Conservation (phyloP, 2,888 invertebrate genomes). For the Rosalia funebris region DNA sequence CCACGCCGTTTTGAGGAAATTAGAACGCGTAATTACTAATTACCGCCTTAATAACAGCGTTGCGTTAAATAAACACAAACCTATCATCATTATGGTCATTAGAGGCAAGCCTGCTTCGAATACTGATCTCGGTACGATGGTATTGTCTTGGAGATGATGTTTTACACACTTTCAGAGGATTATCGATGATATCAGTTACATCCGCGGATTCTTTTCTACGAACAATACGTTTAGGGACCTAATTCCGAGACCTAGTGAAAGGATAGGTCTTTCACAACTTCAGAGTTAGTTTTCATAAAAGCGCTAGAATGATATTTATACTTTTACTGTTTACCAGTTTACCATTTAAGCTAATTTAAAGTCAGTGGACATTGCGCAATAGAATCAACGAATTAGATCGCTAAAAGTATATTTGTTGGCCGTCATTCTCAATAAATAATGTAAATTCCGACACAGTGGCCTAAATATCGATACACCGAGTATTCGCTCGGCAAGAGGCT, state of each 20-base stretch:
- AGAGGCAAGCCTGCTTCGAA: too few relatives aligned
- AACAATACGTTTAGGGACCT: conserved; percentile 46
- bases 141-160: too few relatives aligned
- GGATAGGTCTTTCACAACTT: conserved; percentile 32
- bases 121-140: too few relatives aligned
- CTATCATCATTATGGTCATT: background rate
- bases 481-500: background rate
- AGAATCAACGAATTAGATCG: too few relatives aligned
- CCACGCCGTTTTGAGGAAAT: background rate
- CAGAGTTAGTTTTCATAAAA: too few relatives aligned
- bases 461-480: background rate
- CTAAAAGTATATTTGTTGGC: too few relatives aligned
- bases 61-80: background rate
- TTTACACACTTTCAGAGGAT: conserved; percentile 37
- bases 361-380: too few relatives aligned
- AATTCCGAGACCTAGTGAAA: conserved; percentile 46
- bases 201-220: conserved; percentile 45
- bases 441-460: background rate
- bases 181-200: conserved; percentile 38
- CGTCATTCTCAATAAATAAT: too few relatives aligned
- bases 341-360: too few relatives aligned
- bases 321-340: too few relatives aligned
- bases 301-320: too few relatives aligned
- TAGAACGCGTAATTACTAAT: background rate
- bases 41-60: background rate